These are phyloP conservation scores for Eulemur albifrons DNA, from an alignment of 2,797 vertebrate genomes.

Conservation along the genomic window DNA sequence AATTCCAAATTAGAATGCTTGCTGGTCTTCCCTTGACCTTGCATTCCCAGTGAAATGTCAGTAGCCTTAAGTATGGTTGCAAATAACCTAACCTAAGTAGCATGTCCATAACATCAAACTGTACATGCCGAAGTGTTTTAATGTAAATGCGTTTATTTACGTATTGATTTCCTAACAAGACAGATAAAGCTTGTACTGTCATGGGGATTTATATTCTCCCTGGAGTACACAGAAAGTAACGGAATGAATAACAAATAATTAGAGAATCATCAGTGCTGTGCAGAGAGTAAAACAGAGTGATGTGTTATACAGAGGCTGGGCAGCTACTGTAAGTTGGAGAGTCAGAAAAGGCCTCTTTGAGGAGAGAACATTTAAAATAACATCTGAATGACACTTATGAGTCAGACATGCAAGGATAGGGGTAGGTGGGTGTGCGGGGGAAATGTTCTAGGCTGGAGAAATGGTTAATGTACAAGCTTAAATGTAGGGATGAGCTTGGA, in stretches of 20 bases:
- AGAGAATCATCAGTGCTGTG: neutral
- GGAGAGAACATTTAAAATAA: neutral
- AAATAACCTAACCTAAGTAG: neutral
- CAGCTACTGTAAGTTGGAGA: neutral
- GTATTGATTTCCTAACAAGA: neutral
- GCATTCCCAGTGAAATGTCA: neutral
- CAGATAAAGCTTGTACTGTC: neutral
- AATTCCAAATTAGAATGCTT: constrained; percentile 41
- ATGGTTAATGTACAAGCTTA: neutral
- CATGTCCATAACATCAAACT: neutral
- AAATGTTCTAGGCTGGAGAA: neutral
- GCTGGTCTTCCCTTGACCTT: neutral
- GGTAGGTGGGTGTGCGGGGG: neutral
- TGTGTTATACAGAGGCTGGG: neutral
- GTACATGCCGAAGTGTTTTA: neutral
- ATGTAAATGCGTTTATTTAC: neutral
- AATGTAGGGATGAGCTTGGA: neutral
- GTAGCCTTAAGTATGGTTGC: neutral
- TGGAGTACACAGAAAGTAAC: constrained; percentile 28
- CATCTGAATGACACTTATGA: neutral
- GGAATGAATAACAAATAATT: neutral
- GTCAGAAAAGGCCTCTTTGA: neutral
- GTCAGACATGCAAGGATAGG: neutral
- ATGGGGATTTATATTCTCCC: neutral
- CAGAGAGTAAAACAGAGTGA: neutral